Evolutionary conservation across 92 coral and sea anemone species (phyloP).

Genomic region (Plumapathes pennacea): DNA sequence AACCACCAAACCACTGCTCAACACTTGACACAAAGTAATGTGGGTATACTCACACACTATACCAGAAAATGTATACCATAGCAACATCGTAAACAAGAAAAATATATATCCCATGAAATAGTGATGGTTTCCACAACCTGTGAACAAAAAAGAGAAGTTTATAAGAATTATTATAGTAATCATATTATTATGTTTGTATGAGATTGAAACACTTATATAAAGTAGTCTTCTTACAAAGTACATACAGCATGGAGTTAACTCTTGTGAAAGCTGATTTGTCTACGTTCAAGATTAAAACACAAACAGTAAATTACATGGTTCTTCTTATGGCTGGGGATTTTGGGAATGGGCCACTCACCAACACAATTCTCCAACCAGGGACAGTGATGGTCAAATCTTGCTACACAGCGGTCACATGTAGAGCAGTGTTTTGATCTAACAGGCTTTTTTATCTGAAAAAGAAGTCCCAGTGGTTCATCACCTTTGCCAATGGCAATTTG

Average conservation of each 20-base stretch:
- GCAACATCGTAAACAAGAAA: conserved; percentile 78
- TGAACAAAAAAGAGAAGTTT: neutral
- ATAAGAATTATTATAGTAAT: neutral
- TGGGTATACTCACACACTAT: conserved; percentile 71
- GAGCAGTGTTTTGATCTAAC: conserved; percentile 95
- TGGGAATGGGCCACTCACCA: conserved; percentile 48
- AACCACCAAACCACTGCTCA: too few species aligned
- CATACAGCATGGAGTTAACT: too few species aligned
- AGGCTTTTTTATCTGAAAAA: conserved; percentile 71
- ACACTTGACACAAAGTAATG: neutral
- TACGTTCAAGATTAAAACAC: too few species aligned
- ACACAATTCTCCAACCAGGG: conserved; percentile 99
- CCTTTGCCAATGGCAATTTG: too few species aligned
- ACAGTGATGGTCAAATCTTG: conserved; percentile 98
- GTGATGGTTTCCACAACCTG: conserved; percentile 90
- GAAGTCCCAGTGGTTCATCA: too few species aligned
- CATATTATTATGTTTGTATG: neutral
- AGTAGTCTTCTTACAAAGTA: too few species aligned
- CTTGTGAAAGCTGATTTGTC: too few species aligned
- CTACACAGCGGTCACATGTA: conserved; percentile 92
- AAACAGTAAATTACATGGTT: too few species aligned
- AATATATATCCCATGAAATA: conserved; percentile 81
- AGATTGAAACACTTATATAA: too few species aligned
- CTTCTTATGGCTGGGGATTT: too few species aligned
- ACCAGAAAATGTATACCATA: conserved; percentile 76